Conservation (phyloP, 2,888 invertebrate genomes). For the Parnassius smintheus region DNA sequence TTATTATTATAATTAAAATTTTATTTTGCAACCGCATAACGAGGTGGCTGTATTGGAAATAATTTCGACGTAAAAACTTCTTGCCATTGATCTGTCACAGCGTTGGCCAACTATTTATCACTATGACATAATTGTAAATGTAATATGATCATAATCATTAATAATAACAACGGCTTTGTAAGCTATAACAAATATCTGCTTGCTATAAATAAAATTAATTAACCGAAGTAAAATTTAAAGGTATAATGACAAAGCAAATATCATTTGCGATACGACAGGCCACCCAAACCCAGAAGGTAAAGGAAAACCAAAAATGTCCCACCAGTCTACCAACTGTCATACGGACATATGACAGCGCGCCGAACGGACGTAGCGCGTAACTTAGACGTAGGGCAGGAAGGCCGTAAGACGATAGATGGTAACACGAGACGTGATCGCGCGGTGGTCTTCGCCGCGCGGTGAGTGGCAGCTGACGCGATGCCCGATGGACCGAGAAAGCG, state of each 20-base stretch:
- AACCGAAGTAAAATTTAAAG: not conserved
- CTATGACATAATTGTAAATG: too few species aligned
- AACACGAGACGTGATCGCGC: conserved; percentile 65
- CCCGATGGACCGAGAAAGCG: conserved; percentile 79
- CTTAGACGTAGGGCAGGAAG: conserved; percentile 69
- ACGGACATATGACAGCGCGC: conserved; percentile 62
- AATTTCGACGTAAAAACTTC: too few species aligned
- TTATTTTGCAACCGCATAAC: too few species aligned
- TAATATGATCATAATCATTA: too few species aligned
- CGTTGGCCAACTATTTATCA: too few species aligned
- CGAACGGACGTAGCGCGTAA: conserved; percentile 70
- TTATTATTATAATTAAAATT: too few species aligned
- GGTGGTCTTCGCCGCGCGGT: conserved; percentile 69
- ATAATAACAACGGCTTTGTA: too few species aligned
- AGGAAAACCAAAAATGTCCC: conserved; percentile 55
- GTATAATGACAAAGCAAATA: not conserved
- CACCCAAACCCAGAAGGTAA: conserved; percentile 43
- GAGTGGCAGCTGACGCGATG: conserved; percentile 78
- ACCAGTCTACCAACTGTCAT: conserved; percentile 68
- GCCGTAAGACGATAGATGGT: conserved; percentile 75
- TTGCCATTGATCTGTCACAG: too few species aligned
- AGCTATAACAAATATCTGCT: not conserved
- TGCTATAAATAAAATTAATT: not conserved
- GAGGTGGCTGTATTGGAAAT: too few species aligned
- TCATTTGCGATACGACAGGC: conserved; percentile 19